Conservation (phyloP, 2,113 vertebrate species). For the Bubalus kerabau region DNA sequence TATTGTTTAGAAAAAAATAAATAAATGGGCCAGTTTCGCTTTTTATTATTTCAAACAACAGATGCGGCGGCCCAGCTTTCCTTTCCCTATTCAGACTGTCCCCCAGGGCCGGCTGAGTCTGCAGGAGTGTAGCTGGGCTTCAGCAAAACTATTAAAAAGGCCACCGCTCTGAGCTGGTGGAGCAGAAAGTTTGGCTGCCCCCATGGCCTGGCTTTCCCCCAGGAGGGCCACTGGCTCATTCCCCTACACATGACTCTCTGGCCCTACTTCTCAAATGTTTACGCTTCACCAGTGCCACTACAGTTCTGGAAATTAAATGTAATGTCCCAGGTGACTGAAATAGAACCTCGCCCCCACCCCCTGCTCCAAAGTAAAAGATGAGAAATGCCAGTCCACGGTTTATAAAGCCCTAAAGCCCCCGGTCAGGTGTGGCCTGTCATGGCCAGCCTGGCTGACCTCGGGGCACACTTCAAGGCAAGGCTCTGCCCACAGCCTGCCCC, state of each 20-base stretch:
- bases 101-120: conserved; percentile 17
- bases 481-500: background rate
- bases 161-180: background rate
- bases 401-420: background rate
- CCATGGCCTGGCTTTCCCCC: background rate
- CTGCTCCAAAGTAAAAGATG: background rate
- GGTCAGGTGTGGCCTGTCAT: background rate
- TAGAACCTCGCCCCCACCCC: background rate
- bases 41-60: conserved; percentile 74
- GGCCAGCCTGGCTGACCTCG: too few relatives aligned
- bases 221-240: background rate
- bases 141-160: background rate
- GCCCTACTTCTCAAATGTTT: background rate
- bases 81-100: conserved; percentile 39
- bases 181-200: conserved; percentile 28
- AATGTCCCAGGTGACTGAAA: conserved; percentile 16
- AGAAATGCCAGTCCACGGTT: background rate
- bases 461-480: background rate
- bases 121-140: background rate
- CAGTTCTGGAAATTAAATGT: conserved; percentile 41
- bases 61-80: background rate
- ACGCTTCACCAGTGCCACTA: background rate
- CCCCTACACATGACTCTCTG: background rate
- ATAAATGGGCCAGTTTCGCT: conserved; percentile 38
- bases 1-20: conserved; percentile 67